A percentile compares a stretch with the other conserved stretches of the same genome.
phyloP scores from a whole-genome alignment of 2,888 invertebrate species.

The Metalampra italica region DNA sequence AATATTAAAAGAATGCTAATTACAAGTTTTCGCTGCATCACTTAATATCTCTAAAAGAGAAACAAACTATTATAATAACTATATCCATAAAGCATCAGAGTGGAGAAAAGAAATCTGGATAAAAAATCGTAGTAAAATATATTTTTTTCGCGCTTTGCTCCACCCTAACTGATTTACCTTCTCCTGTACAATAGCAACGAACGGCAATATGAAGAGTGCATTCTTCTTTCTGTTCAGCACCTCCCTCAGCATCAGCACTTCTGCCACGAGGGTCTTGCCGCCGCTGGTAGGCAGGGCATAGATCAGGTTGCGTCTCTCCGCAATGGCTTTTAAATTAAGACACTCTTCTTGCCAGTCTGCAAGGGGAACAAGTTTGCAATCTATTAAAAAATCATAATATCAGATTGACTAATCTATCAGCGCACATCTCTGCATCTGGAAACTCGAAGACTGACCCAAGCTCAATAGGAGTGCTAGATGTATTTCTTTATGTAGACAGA shows the following conservation, averaged over 20 bases:
- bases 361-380: too few relatives aligned
- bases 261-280: constrained; percentile 98
- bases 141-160: too few relatives aligned
- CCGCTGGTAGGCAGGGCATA: constrained; percentile 97
- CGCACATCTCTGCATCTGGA: neutral
- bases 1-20: too few relatives aligned
- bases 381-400: neutral
- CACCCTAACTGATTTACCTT: constrained; percentile 79
- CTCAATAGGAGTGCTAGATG: too few relatives aligned
- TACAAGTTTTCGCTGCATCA: too few relatives aligned
- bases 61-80: too few relatives aligned
- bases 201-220: constrained; percentile 94
- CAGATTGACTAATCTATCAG: neutral
- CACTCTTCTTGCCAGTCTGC: constrained; percentile 97
- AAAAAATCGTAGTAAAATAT: too few relatives aligned
- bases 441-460: too few relatives aligned
- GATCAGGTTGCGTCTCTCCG: constrained; percentile 87
- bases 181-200: constrained; percentile 97
- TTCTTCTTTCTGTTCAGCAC: constrained; percentile 88
- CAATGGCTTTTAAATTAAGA: constrained; percentile 85
- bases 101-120: too few relatives aligned
- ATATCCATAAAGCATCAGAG: too few relatives aligned
- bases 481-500: too few relatives aligned
- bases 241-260: constrained; percentile 94
- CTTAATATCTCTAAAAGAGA: too few relatives aligned